Evolutionary conservation across 2,888 invertebrate genomes (phyloP), one percentile per base, ranked within the genome.

Genomic region (Hyppa rectilinea): DNA sequence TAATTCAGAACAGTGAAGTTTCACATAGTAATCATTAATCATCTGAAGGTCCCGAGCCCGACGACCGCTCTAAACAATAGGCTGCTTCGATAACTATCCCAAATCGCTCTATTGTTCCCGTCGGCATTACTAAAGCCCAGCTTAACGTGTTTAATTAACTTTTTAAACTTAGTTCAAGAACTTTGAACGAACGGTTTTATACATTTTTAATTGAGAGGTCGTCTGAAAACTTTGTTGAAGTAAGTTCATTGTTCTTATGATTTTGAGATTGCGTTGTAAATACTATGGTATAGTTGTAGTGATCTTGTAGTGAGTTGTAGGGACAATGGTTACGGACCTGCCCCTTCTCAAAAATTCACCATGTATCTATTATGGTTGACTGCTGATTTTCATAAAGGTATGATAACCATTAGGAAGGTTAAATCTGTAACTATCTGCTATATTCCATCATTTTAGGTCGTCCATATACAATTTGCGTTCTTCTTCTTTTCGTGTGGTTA

Each of bases 1-100:
- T 58, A 63, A 79, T 75, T 79, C 56, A 9, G 38, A 49, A 29
- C 53, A 45, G 72, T 40, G 43, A 62, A 75, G 56, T 79, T 75
- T 61, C 40, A 47, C 63, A 81, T 78, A 77, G 50, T 56, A 64
- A 52, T 63, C 78, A 78, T 78, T 70, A 77, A 81, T 77, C 77
- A 77, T 63, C 23, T 17, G 34, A 55, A 53, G 81, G 71, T 59
- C 55, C 40, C 67, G 31, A 53, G 75, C 61, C 53, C 60, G 31
- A 45, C 78, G 71, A 70, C 52, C 78, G 47, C 56, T 49, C n/a
- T 29, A 49, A 65, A 82, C 82, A 78, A 78, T 82, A 72, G 79
- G 26, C 38, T 10, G 63, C 65, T 50, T 31, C 78, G 73, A 72
- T 72, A 71, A 72, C 73, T 73, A 78, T 82, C 62, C 65, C 49